Conservation (phyloP, 2,797 vertebrate species). For the Chiloscyllium punctatum region DNA sequence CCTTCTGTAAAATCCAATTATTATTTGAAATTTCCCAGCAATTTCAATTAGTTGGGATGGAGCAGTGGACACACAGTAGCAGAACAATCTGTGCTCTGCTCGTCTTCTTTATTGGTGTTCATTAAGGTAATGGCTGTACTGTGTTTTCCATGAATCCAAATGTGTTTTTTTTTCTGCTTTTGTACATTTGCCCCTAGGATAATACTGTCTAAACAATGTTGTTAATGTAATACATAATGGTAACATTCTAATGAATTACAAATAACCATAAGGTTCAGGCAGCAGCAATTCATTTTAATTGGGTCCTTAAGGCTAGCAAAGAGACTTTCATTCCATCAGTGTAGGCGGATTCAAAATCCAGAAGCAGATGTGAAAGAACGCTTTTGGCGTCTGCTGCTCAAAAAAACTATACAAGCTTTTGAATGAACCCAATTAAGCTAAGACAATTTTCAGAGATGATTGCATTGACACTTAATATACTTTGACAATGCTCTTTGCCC, state of each 20-base stretch:
- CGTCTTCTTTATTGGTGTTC: neutral
- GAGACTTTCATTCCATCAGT: neutral
- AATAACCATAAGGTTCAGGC: neutral
- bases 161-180: neutral
- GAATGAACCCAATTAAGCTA: no score
- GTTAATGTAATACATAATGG: neutral
- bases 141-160: neutral
- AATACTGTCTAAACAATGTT: constrained; percentile 1
- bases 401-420: neutral
- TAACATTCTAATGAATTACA: neutral
- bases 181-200: neutral
- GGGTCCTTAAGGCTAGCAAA: neutral
- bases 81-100: neutral
- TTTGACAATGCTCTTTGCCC: neutral
- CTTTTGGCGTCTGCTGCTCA: neutral
- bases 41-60: neutral
- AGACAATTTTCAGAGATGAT: neutral
- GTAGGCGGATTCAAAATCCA: neutral
- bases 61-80: neutral
- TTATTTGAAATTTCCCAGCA: neutral
- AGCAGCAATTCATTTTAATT: neutral
- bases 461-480: neutral
- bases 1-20: neutral
- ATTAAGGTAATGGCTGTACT: neutral
- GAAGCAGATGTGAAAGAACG: neutral